Conservation (phyloP, 2,113 vertebrate species). For the Carassius gibelio region DNA sequence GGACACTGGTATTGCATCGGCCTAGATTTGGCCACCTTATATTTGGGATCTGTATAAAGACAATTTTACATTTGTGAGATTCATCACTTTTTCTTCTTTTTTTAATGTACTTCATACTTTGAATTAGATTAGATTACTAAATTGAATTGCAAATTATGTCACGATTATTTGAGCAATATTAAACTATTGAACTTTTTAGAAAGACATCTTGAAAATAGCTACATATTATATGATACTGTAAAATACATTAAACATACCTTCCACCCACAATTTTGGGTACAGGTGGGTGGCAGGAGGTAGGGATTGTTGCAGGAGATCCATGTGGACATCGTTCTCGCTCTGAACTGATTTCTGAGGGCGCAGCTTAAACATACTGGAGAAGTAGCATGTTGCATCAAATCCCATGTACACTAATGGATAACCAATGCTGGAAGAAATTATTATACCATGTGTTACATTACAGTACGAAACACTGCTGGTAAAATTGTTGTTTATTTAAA, state of each 20-base stretch:
- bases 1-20: constrained; percentile 76
- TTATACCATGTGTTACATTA: not conserved
- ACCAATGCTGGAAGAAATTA: constrained; percentile 71
- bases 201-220: not conserved
- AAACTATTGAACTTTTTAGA: not conserved
- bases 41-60: constrained; percentile 70
- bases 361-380: constrained; percentile 79
- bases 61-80: not conserved
- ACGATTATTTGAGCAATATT: too few relatives aligned
- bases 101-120: too few relatives aligned
- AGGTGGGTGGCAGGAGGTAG: constrained; percentile 76
- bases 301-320: constrained; percentile 79
- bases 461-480: not conserved
- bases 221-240: not conserved
- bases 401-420: constrained; percentile 82
- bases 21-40: constrained; percentile 69
- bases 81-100: not conserved
- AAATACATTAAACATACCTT: constrained; percentile 62
- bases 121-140: too few relatives aligned
- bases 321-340: constrained; percentile 77
- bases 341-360: constrained; percentile 76
- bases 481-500: not conserved
- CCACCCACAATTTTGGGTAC: constrained; percentile 73
- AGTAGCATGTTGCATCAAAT: constrained; percentile 82
- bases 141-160: too few relatives aligned